These are phyloP conservation scores for Falco rusticolus DNA, from an alignment of 2,797 vertebrate species.

Conservation along the genomic window DNA sequence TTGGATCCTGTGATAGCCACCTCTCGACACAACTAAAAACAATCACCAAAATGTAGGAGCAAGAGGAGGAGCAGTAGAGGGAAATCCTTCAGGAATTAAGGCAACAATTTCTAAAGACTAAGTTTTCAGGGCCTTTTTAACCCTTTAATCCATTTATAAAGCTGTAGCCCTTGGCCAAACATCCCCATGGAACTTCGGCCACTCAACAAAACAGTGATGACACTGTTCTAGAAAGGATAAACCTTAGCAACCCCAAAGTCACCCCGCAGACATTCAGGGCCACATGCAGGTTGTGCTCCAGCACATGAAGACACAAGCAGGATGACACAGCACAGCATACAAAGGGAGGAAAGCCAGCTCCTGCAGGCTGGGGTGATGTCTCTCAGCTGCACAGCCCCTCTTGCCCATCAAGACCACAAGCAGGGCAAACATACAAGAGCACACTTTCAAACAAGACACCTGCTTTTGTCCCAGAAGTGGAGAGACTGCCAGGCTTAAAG, in stretches of 20 bases:
- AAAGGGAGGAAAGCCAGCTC: neutral
- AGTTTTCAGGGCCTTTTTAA: neutral
- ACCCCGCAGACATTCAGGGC: neutral
- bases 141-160: neutral
- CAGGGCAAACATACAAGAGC: neutral
- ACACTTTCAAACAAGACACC: neutral
- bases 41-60: neutral
- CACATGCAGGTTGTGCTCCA: neutral
- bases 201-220: neutral
- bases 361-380: neutral
- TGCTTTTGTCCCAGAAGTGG: neutral
- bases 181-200: neutral
- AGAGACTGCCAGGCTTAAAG: neutral
- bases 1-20: accelerated
- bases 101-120: neutral
- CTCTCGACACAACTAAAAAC: neutral
- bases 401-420: neutral
- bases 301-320: neutral
- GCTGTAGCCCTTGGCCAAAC: neutral
- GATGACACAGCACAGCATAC: neutral
- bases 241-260: neutral
- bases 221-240: neutral
- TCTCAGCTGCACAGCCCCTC: neutral
- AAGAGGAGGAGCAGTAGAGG: neutral
- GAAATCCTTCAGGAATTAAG: neutral